These are phyloP conservation scores for Myotis daubentonii DNA, from an alignment of 2,797 vertebrate species.

Conservation along the genomic window DNA sequence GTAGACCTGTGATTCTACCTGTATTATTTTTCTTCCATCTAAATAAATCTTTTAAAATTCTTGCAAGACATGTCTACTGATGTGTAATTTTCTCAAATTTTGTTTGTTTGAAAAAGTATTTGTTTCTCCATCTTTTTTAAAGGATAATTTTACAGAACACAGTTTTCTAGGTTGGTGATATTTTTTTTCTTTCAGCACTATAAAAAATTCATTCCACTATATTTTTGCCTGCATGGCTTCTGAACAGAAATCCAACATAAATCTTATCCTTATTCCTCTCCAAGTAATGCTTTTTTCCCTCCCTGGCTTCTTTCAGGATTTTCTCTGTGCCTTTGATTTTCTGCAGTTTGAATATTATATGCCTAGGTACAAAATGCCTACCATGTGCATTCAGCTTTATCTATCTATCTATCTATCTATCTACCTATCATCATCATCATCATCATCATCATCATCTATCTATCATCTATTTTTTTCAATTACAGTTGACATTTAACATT, in stretches of 20 bases:
- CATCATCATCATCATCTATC: too few relatives aligned
- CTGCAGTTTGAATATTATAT: neutral
- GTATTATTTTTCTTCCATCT: too few relatives aligned
- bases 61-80: neutral
- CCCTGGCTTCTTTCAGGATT: neutral
- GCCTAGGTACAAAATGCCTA: neutral
- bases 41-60: neutral
- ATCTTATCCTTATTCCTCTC: neutral
- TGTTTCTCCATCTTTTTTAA: neutral
- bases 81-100: neutral
- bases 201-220: neutral
- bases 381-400: neutral
- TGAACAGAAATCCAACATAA: neutral
- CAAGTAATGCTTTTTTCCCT: neutral
- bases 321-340: neutral
- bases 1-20: neutral
- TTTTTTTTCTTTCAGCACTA: neutral
- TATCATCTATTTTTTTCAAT: neutral
- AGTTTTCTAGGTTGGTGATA: neutral
- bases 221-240: neutral
- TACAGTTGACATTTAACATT: neutral
- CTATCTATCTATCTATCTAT: neutral
- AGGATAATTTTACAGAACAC: neutral
- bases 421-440: too few relatives aligned
- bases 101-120: neutral